These are phyloP conservation scores for Aphelenchoides bicaudatus DNA, from an alignment of 2,888 invertebrate genomes.

Conservation along the genomic window DNA sequence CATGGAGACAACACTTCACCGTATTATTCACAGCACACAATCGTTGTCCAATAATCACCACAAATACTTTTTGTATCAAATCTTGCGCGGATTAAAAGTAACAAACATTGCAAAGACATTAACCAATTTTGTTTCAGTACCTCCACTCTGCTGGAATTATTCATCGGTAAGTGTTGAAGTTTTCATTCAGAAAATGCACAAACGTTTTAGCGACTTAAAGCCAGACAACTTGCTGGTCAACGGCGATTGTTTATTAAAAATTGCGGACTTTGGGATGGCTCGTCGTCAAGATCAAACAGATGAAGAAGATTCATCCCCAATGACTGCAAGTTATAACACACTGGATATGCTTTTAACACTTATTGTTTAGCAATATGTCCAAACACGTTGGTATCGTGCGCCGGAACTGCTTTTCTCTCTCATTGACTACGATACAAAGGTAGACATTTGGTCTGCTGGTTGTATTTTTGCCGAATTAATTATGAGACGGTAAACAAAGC, in stretches of 20 bases:
- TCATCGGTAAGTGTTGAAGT: too few species aligned
- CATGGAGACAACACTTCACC: slow-evolving; percentile 66
- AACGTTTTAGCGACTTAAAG: too few species aligned
- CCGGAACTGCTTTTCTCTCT: slow-evolving; percentile 64
- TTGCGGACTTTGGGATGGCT: slow-evolving; percentile 65
- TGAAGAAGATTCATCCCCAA: slow-evolving; percentile 32
- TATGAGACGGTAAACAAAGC: too few species aligned
- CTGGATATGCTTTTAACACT: not conserved
- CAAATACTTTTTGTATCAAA: slow-evolving; percentile 64
- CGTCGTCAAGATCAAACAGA: slow-evolving; percentile 44
- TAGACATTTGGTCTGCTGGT: slow-evolving; percentile 65
- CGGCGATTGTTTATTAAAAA: slow-evolving; percentile 64
- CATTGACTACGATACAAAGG: slow-evolving; percentile 62
- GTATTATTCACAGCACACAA: slow-evolving; percentile 63
- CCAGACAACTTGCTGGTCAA: slow-evolving; percentile 65
- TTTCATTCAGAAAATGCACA: too few species aligned
- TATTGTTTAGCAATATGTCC: slow-evolving; percentile 63
- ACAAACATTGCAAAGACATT: not conserved
- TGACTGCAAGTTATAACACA: slow-evolving; percentile 40
- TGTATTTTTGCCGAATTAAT: slow-evolving; percentile 66
- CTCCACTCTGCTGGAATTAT: slow-evolving; percentile 65
- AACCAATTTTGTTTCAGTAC: slow-evolving; percentile 56
- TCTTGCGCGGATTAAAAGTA: slow-evolving; percentile 64
- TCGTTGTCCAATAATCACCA: slow-evolving; percentile 64
- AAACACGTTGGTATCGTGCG: slow-evolving; percentile 61